Evolutionary conservation across 2,888 invertebrate genomes (phyloP).

Genomic region (Formica aserva): DNA sequence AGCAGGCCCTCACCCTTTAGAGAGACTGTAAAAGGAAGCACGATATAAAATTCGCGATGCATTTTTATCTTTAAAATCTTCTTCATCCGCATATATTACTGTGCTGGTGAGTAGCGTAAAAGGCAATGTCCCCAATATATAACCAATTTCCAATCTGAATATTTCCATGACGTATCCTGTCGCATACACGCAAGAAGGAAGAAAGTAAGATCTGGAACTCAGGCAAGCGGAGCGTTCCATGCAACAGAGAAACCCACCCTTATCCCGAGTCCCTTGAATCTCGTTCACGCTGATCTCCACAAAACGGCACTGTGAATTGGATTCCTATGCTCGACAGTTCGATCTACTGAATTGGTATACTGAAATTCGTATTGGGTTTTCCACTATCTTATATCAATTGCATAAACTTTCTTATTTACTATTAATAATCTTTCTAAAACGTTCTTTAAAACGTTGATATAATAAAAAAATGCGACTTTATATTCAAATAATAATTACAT

Average conservation of each 20-base stretch:
- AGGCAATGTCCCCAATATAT: conserved; percentile 42
- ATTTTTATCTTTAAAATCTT: conserved; percentile 30
- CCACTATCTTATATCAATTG: not conserved
- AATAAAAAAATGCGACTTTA: conserved; percentile 2
- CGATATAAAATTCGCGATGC: not conserved
- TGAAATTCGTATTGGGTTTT: conserved; percentile 53
- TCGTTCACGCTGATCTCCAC: conserved; percentile 62
- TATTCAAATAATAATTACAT: not conserved
- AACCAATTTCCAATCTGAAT: conserved; percentile 69
- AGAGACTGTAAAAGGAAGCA: not conserved
- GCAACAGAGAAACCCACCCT: conserved; percentile 63
- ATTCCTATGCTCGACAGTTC: conserved; percentile 73
- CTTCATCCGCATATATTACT: conserved; percentile 27
- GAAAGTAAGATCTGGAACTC: conserved; percentile 32
- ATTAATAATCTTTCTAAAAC: not conserved
- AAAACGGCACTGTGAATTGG: conserved; percentile 71
- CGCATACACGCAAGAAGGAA: conserved; percentile 56
- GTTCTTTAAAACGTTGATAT: not conserved
- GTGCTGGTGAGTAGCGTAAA: conserved; percentile 55
- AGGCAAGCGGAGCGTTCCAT: conserved; percentile 59
- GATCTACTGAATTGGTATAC: conserved; percentile 61
- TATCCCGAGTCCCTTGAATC: conserved; percentile 62
- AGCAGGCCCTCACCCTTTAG: not conserved
- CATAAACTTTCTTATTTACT: conserved; percentile 8
- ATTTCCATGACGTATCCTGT: conserved; percentile 59